Evolutionary conservation across 2,113 vertebrate species (phyloP).

Genomic region (Coregonus clupeaformis): DNA sequence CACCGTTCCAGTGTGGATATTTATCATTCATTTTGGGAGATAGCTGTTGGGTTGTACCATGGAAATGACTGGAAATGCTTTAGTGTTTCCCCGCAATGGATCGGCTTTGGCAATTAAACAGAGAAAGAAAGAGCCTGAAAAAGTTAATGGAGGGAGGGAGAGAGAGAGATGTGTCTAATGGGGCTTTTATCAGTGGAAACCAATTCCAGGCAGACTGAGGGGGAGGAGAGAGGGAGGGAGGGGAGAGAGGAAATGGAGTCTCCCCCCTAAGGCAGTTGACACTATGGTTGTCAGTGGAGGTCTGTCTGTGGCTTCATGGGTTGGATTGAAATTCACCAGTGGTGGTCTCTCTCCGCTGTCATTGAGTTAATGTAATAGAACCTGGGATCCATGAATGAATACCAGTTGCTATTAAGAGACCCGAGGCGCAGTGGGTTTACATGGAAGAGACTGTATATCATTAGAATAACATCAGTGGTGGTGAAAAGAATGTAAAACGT

Average conservation of each 20-base stretch:
- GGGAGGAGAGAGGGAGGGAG: conserved; percentile 39
- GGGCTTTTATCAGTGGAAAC: conserved; percentile 83
- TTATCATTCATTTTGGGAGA: conserved; percentile 48
- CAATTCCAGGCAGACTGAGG: conserved; percentile 72
- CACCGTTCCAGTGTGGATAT: conserved; percentile 34
- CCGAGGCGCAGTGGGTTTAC: conserved; percentile 44
- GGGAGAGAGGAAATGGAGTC: too few relatives aligned
- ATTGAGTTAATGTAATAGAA: conserved; percentile 59
- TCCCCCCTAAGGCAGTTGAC: conserved; percentile 62
- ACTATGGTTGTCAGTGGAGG: conserved; percentile 63
- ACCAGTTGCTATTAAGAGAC: conserved; percentile 55
- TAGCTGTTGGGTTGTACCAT: conserved; percentile 58
- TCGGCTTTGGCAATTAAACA: conserved; percentile 72
- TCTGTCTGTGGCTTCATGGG: conserved; percentile 27
- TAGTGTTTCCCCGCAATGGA: conserved; percentile 66
- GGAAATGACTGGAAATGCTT: conserved; percentile 69
- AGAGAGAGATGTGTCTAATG: conserved; percentile 77
- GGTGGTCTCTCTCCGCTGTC: conserved; percentile 58
- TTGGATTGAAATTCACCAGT: conserved; percentile 64
- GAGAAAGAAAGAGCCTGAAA: conserved; percentile 53
- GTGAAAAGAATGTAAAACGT: background rate
- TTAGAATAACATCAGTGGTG: conserved; percentile 11
- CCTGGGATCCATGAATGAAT: conserved; percentile 49
- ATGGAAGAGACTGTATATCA: conserved; percentile 19
- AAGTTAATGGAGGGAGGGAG: conserved; percentile 62